Conservation (phyloP, 2,888 invertebrate genomes). For the Mycalesis mineus region DNA sequence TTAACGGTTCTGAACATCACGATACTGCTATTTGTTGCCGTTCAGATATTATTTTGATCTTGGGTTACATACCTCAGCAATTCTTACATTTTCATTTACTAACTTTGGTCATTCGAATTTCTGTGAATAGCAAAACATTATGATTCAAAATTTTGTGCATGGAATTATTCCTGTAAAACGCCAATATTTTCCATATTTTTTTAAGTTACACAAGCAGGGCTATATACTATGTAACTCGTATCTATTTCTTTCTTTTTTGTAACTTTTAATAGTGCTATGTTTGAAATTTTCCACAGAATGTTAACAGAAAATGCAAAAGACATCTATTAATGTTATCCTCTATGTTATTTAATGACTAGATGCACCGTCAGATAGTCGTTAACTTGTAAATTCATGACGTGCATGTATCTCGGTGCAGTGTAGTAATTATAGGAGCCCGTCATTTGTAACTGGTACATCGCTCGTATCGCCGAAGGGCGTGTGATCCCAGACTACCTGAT, state of each 20-base stretch:
- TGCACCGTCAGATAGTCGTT: constrained; percentile 17
- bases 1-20: constrained; percentile 48
- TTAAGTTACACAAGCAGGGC: too few species aligned
- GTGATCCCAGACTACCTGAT: constrained; percentile 19
- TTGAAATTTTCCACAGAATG: not conserved
- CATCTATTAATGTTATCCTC: not conserved
- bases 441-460: constrained; percentile 27
- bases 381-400: constrained; percentile 23
- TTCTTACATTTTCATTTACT: not conserved
- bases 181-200: too few species aligned
- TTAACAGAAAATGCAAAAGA: not conserved
- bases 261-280: too few species aligned
- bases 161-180: too few species aligned
- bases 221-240: too few species aligned
- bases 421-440: constrained; percentile 31
- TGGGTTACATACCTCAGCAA: constrained; percentile 6
- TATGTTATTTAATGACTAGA: constrained; percentile 10
- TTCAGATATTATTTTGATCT: constrained; percentile 25
- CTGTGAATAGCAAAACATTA: not conserved
- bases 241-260: too few species aligned
- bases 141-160: not conserved
- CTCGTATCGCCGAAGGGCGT: constrained; percentile 25
- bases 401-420: constrained; percentile 19
- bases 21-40: constrained; percentile 39
- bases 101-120: not conserved